Percentiles rank a stretch among this genome's conserved stretches.
Evolutionary conservation across 2,113 vertebrate genomes (phyloP).

Genomic region (Tupaia tana): DNA sequence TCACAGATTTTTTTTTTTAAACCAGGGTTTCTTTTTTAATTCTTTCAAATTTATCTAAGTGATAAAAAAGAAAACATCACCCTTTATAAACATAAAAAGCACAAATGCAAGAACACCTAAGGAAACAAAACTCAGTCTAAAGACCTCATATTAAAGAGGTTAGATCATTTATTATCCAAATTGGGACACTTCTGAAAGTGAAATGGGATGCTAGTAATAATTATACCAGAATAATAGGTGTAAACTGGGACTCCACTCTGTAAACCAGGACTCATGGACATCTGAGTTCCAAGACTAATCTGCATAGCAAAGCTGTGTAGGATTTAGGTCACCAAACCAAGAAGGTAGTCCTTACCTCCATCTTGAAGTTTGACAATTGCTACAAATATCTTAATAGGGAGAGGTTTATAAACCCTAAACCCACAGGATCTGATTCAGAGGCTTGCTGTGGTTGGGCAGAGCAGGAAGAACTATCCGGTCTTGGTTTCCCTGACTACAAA

Average conservation of each 20-base stretch:
- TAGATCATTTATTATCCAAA: neutral
- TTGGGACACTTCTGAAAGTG: neutral
- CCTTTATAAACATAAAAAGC: slow-evolving; percentile 14
- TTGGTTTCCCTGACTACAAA: neutral
- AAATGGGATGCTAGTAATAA: neutral
- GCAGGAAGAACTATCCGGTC: neutral
- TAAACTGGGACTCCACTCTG: neutral
- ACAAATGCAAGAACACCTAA: neutral
- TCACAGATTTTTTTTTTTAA: neutral
- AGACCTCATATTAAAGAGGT: neutral
- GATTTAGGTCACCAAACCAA: neutral
- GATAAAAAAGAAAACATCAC: neutral
- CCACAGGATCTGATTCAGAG: neutral
- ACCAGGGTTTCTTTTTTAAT: neutral
- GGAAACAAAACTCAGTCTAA: slow-evolving; percentile 28
- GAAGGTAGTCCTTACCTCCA: neutral
- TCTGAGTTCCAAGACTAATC: neutral
- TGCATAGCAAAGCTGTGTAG: neutral
- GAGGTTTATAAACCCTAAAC: neutral
- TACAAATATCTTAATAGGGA: neutral
- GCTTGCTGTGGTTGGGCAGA: neutral
- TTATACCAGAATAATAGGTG: neutral
- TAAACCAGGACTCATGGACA: neutral
- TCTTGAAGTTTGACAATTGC: neutral
- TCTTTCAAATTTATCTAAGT: neutral